phyloP scores from a whole-genome alignment of 1,140 invertebrate species.

The Eufriesea mexicana region DNA sequence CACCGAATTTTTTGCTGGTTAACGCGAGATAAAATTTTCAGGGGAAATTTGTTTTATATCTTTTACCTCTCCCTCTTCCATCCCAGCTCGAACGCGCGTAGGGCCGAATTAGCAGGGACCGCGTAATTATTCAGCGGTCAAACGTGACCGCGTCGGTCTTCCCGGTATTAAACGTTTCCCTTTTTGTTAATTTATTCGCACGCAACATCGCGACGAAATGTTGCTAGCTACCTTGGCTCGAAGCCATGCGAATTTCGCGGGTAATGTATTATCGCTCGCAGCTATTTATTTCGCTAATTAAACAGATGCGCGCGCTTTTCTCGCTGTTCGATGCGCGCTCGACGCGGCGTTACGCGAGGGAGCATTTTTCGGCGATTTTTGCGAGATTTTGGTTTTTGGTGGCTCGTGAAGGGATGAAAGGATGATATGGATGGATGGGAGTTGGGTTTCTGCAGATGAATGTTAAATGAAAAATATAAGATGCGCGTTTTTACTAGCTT shows the following conservation, averaged over 20 bases:
- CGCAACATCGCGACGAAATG: not conserved
- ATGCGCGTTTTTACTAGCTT: no score
- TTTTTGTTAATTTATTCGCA: conserved; percentile 35
- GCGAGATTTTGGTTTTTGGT: no score
- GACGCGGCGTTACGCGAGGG: not conserved
- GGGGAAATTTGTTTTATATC: not conserved
- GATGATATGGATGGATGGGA: no score
- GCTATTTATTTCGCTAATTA: conserved; percentile 35
- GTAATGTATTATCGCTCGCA: conserved; percentile 24
- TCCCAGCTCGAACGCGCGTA: not conserved
- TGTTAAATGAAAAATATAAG: no score
- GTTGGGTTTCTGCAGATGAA: no score
- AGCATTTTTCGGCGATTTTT: no score
- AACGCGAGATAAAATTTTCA: not conserved
- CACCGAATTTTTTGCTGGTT: not conserved
- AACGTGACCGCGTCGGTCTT: not conserved
- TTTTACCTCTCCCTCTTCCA: no score
- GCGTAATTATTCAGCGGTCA: conserved; percentile 23
- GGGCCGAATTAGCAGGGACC: not conserved
- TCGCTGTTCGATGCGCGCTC: not conserved
- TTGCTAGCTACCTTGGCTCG: not conserved
- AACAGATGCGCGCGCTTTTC: not conserved
- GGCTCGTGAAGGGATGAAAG: no score
- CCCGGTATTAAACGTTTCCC: not conserved
- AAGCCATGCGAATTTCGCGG: conserved; percentile 1